Base-by-base conservation (phyloP, 2,888 invertebrate species). In the Theretra japonica region DNA sequence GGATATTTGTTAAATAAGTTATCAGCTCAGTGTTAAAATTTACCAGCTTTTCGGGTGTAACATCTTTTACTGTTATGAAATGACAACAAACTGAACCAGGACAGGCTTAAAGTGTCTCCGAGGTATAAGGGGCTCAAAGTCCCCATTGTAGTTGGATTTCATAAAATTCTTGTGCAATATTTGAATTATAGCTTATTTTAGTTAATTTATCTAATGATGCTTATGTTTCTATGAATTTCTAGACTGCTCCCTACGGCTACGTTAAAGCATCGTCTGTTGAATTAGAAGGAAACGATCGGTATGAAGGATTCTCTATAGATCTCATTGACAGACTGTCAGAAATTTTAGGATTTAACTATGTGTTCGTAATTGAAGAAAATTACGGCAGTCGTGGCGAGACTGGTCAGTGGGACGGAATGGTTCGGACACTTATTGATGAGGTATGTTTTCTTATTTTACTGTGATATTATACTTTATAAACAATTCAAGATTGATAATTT, bases 161-260 rank as follows among this genome's bases (percentile, higher is more conserved):
- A 41, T 41, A 11, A 8, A 1, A 41, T 41, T 41, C 41, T 11
- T 11, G 41, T 15, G 11, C 15, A 41, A 41, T 41, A 41, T 41
- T 41, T 41, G 41, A 11, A 2, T 28, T 15, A 15, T 41, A 3
- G 11, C 15, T 11, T 15, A 41, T 41, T 41, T 41, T 41, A 41
- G 2, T 11, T 33, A 7, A 2, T 8, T 8, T 11, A 41, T 11
- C 11, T 41, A 41, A 33, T 41, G 4, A 41, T 3, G 11, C 11
- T 41, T 11, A 41, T 41, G 41, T 41, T 50, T 68, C n/a, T n/a
- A 70, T 70, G 58, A 50, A 69, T 71, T 81, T 86, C 41, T 86
- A 98, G 98, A 97, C 97, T 76, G 95, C 96, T 53, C 99, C 99
- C 0, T 99, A 98, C 81, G 97, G 97, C 2, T 98, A 97, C 96